Evolutionary conservation across 1,140 invertebrate species (phyloP).

Genomic region (Drosophila teissieri): DNA sequence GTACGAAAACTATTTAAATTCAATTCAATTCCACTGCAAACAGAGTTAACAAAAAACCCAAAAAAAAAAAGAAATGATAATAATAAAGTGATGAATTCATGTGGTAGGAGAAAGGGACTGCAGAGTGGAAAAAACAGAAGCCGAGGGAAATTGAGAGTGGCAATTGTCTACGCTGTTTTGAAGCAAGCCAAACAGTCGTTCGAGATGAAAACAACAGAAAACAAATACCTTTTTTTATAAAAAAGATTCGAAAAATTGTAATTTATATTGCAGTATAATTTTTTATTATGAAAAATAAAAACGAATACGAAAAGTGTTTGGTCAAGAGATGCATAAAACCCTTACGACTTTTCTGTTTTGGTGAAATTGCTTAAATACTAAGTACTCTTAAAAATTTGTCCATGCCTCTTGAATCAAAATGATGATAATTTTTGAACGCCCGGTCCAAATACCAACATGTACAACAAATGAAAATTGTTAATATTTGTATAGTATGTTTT

Average conservation of each 20-base stretch:
- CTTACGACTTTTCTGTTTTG: slow-evolving; percentile 37
- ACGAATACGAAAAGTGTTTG: slow-evolving; percentile 70
- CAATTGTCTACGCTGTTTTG: slow-evolving; percentile 51
- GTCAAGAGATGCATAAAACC: slow-evolving; percentile 43
- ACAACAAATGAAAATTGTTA: slow-evolving; percentile 66
- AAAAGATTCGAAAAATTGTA: slow-evolving; percentile 75
- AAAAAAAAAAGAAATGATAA: slow-evolving; percentile 15
- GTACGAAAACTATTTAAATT: slow-evolving; percentile 26
- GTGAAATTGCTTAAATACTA: slow-evolving; percentile 21
- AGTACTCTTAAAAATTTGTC: slow-evolving; percentile 15
- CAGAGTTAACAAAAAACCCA: slow-evolving; percentile 27
- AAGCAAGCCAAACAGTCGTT: slow-evolving; percentile 76
- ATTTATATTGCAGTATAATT: slow-evolving; percentile 74
- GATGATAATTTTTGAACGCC: slow-evolving; percentile 24
- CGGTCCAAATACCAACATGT: slow-evolving; percentile 70
- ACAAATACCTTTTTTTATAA: slow-evolving; percentile 78
- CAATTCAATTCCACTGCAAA: slow-evolving; percentile 39
- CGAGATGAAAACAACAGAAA: slow-evolving; percentile 59
- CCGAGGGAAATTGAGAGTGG: slow-evolving; percentile 17
- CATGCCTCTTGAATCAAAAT: slow-evolving; percentile 26
- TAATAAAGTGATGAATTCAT: slow-evolving; percentile 46
- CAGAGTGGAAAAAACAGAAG: slow-evolving; percentile 13
- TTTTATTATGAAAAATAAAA: slow-evolving; percentile 81
- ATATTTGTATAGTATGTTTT: slow-evolving; percentile 48
- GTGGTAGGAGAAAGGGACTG: slow-evolving; percentile 20